Evolutionary conservation across 92 coral and sea anemone genomes (phyloP).

Genomic region (Hydrozoanthus gracilis): DNA sequence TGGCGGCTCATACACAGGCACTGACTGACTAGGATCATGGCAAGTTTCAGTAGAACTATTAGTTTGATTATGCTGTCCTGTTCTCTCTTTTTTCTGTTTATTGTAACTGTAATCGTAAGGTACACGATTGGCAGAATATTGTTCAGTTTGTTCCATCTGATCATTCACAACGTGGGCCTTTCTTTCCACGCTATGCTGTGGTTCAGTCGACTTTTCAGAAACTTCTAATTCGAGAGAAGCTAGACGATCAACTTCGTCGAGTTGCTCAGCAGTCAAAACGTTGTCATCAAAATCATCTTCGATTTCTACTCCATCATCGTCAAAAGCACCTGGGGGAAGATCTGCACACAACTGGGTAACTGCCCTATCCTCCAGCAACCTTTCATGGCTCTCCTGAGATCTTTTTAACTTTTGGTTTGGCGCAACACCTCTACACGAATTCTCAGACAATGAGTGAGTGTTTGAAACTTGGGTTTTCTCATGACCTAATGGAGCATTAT

Average conservation of each 20-base stretch:
- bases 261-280: constrained; percentile 76
- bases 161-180: neutral
- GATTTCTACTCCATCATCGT: constrained; percentile 62
- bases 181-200: neutral
- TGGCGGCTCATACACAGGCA: constrained; percentile 1
- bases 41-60: neutral
- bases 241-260: constrained; percentile 68
- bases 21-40: constrained; percentile 10
- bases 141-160: neutral
- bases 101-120: neutral
- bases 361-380: constrained; percentile 58
- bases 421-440: neutral
- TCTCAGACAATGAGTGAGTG: constrained; percentile 14
- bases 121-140: neutral
- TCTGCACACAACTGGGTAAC: constrained; percentile 72
- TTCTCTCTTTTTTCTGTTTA: neutral
- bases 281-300: constrained; percentile 81
- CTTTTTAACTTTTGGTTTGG: constrained; percentile 70
- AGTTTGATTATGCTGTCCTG: neutral
- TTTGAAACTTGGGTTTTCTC: constrained; percentile 34
- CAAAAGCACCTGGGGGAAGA: constrained; percentile 80
- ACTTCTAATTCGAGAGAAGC: constrained; percentile 60
- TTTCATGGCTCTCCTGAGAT: constrained; percentile 57
- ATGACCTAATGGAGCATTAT: constrained; percentile 58
- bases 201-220: neutral